Evolutionary conservation across 2,888 invertebrate species (phyloP).

Genomic region (Diarsia rubi): DNA sequence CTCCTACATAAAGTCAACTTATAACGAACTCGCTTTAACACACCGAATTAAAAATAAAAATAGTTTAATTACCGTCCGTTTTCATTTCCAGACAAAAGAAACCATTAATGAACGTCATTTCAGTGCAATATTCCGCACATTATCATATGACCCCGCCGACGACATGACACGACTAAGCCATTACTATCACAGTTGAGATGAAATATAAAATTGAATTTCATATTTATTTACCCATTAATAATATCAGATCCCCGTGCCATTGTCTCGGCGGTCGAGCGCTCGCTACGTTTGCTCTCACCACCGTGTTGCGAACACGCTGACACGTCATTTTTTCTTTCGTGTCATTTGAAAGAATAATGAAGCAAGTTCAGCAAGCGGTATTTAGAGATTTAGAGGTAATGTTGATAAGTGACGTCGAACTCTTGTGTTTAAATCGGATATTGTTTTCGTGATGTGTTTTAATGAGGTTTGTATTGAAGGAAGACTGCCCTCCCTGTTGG

Average conservation of each 20-base stretch:
- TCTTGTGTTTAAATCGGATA: conserved; percentile 10
- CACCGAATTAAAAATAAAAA: background rate
- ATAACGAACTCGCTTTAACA: background rate
- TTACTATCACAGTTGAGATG: conserved; percentile 41
- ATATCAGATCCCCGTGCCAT: conserved; percentile 57
- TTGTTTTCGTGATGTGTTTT: background rate
- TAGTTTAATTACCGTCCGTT: background rate
- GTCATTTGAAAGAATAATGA: conserved; percentile 74
- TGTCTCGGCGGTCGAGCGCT: conserved; percentile 56
- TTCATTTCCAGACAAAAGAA: conserved; percentile 20
- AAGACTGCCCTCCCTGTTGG: no score
- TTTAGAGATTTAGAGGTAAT: conserved; percentile 64
- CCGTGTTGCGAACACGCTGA: conserved; percentile 69
- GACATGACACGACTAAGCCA: conserved; percentile 59
- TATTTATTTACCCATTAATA: conserved; percentile 71
- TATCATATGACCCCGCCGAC: conserved; percentile 20
- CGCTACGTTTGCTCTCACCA: conserved; percentile 50
- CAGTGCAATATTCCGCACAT: conserved; percentile 33
- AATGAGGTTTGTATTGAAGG: background rate
- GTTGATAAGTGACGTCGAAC: conserved; percentile 44
- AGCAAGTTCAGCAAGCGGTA: conserved; percentile 65
- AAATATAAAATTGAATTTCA: conserved; percentile 70
- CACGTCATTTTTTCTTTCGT: conserved; percentile 76
- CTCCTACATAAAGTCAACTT: background rate
- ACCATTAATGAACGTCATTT: conserved; percentile 25